Conservation (phyloP, 2,797 vertebrate genomes). For the Lemur catta region DNA sequence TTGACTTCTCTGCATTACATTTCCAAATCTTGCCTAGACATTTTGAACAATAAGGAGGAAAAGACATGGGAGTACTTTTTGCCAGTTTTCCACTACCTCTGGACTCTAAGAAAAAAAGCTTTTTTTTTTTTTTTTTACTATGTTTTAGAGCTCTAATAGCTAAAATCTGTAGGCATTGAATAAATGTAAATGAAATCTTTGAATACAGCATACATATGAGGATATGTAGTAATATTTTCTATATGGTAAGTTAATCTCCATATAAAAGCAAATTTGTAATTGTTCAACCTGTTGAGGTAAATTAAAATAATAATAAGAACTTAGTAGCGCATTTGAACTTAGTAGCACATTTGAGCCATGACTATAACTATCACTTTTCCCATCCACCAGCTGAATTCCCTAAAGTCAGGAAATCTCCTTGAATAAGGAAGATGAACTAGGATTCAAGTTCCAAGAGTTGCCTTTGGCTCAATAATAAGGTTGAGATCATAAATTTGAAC, state of each 20-base stretch:
- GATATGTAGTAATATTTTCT: neutral
- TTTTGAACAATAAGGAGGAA: neutral
- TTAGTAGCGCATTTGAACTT: neutral
- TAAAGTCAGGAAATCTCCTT: constrained; percentile 45
- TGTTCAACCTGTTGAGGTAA: neutral
- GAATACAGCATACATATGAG: neutral
- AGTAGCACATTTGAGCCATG: neutral
- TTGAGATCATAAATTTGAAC: constrained; percentile 51
- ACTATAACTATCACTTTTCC: neutral
- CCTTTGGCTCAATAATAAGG: constrained; percentile 36
- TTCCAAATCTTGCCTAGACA: neutral
- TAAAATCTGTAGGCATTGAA: neutral
- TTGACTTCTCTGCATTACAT: neutral
- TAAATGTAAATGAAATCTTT: neutral
- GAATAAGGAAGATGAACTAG: neutral
- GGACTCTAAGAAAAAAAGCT: neutral
- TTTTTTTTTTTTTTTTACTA: neutral
- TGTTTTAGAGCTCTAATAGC: neutral
- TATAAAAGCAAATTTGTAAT: neutral
- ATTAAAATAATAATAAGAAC: neutral
- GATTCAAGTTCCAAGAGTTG: neutral
- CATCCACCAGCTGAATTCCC: constrained; percentile 14
- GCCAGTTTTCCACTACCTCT: neutral
- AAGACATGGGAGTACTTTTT: neutral
- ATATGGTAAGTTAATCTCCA: neutral